Percentiles rank a stretch among this genome's conserved stretches.
phyloP scores from a whole-genome alignment of 2,888 invertebrate species.

The Operophtera brumata region DNA sequence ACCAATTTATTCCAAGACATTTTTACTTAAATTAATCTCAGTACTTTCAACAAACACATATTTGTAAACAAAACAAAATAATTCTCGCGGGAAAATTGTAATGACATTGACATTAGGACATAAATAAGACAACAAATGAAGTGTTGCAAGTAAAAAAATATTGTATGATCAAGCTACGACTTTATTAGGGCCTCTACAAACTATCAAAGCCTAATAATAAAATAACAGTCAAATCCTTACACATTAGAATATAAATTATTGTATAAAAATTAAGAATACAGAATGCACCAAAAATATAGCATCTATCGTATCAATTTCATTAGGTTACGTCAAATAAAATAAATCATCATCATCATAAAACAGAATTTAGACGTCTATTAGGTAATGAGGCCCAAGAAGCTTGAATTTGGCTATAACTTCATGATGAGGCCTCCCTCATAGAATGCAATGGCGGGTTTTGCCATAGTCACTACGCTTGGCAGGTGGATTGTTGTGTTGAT shows the following conservation, averaged over 20 bases:
- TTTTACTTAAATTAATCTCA: background rate
- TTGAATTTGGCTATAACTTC: too few relatives aligned
- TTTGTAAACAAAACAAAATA: background rate
- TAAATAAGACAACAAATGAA: background rate
- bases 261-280: background rate
- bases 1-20: constrained; percentile 78
- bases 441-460: too few relatives aligned
- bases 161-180: background rate
- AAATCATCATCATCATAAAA: too few relatives aligned
- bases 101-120: background rate
- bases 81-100: background rate
- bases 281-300: background rate
- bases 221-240: too few relatives aligned
- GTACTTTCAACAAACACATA: background rate
- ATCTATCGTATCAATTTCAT: background rate
- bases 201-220: background rate
- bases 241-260: too few relatives aligned
- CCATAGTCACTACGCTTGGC: too few relatives aligned
- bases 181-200: background rate
- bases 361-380: too few relatives aligned
- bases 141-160: background rate
- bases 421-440: too few relatives aligned
- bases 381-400: too few relatives aligned
- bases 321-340: too few relatives aligned
- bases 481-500: too few relatives aligned